Percentiles rank a stretch among this genome's conserved stretches.
phyloP scores from a whole-genome alignment of 1,140 invertebrate species.

The Microplitis demolitor region DNA sequence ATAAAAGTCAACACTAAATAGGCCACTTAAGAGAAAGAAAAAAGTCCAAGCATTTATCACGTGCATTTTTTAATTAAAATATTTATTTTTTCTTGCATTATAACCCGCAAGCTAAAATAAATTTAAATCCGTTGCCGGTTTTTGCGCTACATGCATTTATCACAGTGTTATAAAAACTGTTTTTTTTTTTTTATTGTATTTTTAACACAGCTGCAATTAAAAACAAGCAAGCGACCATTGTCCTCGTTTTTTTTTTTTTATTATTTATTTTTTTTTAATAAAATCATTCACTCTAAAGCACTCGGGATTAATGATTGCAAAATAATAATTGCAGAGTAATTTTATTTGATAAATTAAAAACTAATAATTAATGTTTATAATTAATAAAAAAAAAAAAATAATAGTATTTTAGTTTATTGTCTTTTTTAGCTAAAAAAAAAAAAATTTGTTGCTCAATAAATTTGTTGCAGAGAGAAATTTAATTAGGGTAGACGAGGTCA shows the following conservation, averaged over 20 bases:
- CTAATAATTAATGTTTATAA: too few relatives aligned
- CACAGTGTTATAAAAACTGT: constrained; percentile 25
- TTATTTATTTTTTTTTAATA: background rate
- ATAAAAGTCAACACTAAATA: background rate
- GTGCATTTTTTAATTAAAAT: background rate
- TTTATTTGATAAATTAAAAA: background rate
- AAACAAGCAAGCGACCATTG: constrained; percentile 12
- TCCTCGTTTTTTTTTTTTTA: background rate
- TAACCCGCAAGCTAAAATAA: background rate
- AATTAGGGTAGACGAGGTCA: constrained; percentile 28
- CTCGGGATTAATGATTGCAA: background rate
- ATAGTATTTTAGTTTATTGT: too few relatives aligned
- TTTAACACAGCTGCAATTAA: background rate
- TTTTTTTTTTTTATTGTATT: background rate
- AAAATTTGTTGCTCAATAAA: background rate
- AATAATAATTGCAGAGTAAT: background rate
- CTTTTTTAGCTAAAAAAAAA: too few relatives aligned
- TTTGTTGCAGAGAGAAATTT: constrained; percentile 7
- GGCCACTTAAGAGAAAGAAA: background rate
- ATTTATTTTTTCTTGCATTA: constrained; percentile 8
- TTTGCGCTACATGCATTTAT: constrained; percentile 13
- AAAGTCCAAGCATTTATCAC: background rate
- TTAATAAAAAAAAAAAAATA: background rate
- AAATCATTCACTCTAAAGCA: too few relatives aligned
- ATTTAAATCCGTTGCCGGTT: background rate